phyloP scores from a whole-genome alignment of 2,113 vertebrate genomes.

The Agapornis roseicollis region DNA sequence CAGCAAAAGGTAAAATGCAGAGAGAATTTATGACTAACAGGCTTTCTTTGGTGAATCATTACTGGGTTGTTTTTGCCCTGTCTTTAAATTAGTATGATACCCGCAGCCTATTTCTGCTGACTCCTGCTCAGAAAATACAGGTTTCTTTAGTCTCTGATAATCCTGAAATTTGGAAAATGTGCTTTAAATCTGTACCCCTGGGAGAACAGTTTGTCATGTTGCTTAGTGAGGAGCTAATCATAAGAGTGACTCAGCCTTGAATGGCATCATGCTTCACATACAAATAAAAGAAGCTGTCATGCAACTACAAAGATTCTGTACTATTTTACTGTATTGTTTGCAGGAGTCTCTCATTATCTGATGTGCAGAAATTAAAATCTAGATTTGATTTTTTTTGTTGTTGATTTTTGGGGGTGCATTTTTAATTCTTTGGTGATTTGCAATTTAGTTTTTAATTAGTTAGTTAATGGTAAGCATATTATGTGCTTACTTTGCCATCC shows the following conservation, averaged over 20 bases:
- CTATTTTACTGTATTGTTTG: not conserved
- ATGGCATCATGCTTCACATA: conserved; percentile 72
- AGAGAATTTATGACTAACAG: conserved; percentile 11
- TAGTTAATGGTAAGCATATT: not conserved
- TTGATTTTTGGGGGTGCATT: not conserved
- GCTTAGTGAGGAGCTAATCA: conserved; percentile 78
- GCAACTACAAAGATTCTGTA: not conserved
- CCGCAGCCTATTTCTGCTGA: conserved; percentile 1
- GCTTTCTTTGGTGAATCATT: not conserved
- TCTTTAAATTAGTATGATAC: not conserved
- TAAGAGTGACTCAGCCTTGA: conserved; percentile 84
- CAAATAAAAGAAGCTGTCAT: conserved; percentile 51
- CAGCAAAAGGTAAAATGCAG: not conserved
- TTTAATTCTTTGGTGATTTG: not conserved
- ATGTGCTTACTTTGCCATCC: not conserved
- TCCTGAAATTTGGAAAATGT: not conserved
- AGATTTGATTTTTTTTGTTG: not conserved
- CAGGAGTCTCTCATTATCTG: not conserved
- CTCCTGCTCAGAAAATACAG: conserved; percentile 10
- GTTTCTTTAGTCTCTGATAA: not conserved
- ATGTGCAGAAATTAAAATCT: not conserved
- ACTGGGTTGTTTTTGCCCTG: not conserved
- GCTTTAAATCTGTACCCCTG: conserved; percentile 63
- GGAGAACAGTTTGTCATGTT: conserved; percentile 76
- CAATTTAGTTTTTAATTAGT: not conserved